phyloP scores from a whole-genome alignment of 2,113 vertebrate species.

The Scomber japonicus region DNA sequence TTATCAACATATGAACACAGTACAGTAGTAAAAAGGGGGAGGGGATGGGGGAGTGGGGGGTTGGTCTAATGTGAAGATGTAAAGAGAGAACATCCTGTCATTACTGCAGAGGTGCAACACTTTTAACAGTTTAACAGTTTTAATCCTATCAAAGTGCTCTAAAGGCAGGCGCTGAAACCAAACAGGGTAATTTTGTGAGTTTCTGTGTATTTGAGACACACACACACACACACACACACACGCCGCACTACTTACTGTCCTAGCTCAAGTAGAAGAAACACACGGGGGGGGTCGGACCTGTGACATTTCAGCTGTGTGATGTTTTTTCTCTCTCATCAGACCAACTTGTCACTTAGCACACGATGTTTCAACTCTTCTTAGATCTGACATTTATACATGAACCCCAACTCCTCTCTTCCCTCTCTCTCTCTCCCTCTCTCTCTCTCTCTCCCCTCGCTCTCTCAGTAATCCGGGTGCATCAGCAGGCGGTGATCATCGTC shows the following conservation, averaged over 20 bases:
- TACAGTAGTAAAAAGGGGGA: not conserved
- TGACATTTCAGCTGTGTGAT: too few species aligned
- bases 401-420: too few species aligned
- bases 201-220: not conserved
- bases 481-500: conserved; percentile 81
- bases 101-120: not conserved
- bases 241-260: too few species aligned
- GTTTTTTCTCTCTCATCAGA: too few species aligned
- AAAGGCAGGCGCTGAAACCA: not conserved
- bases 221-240: not conserved
- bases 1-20: not conserved
- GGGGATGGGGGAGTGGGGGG: too few species aligned
- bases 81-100: conserved; percentile 24
- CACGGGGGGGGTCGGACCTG: too few species aligned
- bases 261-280: too few species aligned
- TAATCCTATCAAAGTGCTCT: not conserved
- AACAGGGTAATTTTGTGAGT: not conserved
- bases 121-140: not conserved
- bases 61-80: not conserved
- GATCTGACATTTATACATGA: not conserved
- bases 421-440: too few species aligned
- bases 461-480: conserved; percentile 59
- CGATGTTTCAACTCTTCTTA: too few species aligned
- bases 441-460: conserved; percentile 9
- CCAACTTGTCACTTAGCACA: not conserved